Conservation (phyloP, 1,140 invertebrate genomes). For the Diploscapter pachys region DNA sequence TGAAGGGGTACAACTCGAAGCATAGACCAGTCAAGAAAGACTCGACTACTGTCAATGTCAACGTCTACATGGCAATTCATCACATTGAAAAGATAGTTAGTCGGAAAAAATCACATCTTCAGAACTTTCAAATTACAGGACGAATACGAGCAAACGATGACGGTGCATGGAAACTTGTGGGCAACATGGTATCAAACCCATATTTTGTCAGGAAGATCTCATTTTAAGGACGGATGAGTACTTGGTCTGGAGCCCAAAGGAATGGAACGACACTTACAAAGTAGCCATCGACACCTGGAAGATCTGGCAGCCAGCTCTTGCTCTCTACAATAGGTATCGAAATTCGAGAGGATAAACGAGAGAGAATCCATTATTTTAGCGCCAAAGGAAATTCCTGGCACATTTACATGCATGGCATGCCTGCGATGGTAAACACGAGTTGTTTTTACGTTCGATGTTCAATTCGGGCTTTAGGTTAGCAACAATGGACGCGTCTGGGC, state of each 20-base stretch:
- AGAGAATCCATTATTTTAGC: neutral
- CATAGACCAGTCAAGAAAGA: constrained; percentile 40
- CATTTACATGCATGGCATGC: constrained; percentile 53
- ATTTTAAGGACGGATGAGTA: constrained; percentile 48
- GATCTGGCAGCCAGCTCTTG: constrained; percentile 57
- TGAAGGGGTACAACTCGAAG: constrained; percentile 38
- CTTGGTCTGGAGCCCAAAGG: constrained; percentile 44
- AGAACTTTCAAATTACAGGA: constrained; percentile 31
- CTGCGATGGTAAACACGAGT: constrained; percentile 42
- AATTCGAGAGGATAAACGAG: neutral
- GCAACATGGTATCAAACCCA: constrained; percentile 32
- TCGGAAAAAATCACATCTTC: neutral
- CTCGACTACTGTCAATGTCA: constrained; percentile 31
- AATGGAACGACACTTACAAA: constrained; percentile 47
- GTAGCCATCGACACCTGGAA: constrained; percentile 49
- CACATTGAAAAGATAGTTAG: constrained; percentile 45
- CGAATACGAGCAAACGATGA: constrained; percentile 54
- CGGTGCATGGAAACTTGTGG: constrained; percentile 52
- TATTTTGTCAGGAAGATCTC: too few relatives aligned
- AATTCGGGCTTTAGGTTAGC: neutral
- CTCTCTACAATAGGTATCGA: constrained; percentile 52
- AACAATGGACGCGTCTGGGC: constrained; percentile 6
- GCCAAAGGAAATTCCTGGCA: constrained; percentile 52
- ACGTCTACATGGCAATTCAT: constrained; percentile 30
- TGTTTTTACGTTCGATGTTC: constrained; percentile 1